Evolutionary conservation across 2,888 invertebrate genomes (phyloP), one percentile per base, ranked within the genome.

Genomic region (Julus scandinavius): DNA sequence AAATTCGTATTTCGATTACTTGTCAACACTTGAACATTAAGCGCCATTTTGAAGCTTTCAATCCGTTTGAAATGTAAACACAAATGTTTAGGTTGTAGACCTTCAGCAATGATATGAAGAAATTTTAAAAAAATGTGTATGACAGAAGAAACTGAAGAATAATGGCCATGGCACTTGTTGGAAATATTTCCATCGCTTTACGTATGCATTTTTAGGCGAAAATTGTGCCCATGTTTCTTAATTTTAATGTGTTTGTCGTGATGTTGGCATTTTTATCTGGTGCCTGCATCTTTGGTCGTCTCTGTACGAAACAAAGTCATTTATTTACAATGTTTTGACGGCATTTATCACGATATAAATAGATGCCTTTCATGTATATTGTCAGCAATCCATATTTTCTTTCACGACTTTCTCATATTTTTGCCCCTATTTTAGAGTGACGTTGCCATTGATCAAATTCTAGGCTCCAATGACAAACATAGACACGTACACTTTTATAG

Each of bases 321-420:
- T 80, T 38, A 80, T 80, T 80, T 38, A 9, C 7, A 15, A 80
- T 15, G 13, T 80, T 80, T 80, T 38, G 80, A 80, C 38, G 38
- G 13, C 80, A 80, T 80, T 80, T 29, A 29, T 80, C 80, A 38
- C 38, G 11, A 38, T 80, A 80, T 80, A 80, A 80, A 80, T 80
- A 40, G 80, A 38, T 80, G 38, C 80, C 80, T 80, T 80, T 80
- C 80, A 80, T 80, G 80, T 80, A 80, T 80, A 80, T 80, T 80
- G 80, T 80, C 80, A 80, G 80, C 80, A 38, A 80, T 80, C 80
- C 80, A 80, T 80, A 80, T 80, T 80, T 80, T 80, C 80, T 29
- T 72, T 80, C 80, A 80, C 80, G 80, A 80, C 38, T 80, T 40
- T 29, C 9, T 80, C 80, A 38, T 80, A 80, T 38, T 38, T 40